These are phyloP conservation scores for Apamea epomidion DNA, from an alignment of 2,888 invertebrate species.

Conservation along the genomic window DNA sequence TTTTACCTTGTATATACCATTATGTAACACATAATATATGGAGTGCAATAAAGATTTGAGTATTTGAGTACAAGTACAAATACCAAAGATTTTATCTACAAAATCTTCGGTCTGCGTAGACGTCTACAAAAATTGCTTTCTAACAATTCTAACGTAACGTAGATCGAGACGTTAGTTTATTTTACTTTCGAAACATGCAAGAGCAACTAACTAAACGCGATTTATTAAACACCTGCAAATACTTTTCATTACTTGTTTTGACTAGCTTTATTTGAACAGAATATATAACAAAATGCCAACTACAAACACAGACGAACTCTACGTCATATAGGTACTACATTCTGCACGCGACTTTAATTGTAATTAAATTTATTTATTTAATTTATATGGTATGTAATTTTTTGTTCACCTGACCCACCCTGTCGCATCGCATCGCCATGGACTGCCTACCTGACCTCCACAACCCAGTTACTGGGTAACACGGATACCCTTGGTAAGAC, in stretches of 20 bases:
- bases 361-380: too few species aligned
- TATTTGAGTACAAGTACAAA: neutral
- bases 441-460: too few species aligned
- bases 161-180: slow-evolving; percentile 17
- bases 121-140: neutral
- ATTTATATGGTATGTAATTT: too few species aligned
- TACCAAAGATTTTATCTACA: too few species aligned
- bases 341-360: neutral
- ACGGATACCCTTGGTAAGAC: too few species aligned
- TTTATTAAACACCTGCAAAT: slow-evolving; percentile 32
- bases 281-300: neutral
- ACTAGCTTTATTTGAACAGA: slow-evolving; percentile 18
- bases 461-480: too few species aligned
- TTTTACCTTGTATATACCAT: too few species aligned
- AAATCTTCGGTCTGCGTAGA: neutral
- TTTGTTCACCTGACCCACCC: too few species aligned
- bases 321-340: neutral
- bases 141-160: neutral
- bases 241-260: slow-evolving; percentile 42
- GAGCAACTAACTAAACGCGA: slow-evolving; percentile 7
- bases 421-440: neutral
- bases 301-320: slow-evolving; percentile 13
- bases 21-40: too few species aligned
- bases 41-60: too few species aligned
- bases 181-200: slow-evolving; percentile 6